phyloP scores from a whole-genome alignment of 2,888 invertebrate genomes.

The Clusia tigrina region DNA sequence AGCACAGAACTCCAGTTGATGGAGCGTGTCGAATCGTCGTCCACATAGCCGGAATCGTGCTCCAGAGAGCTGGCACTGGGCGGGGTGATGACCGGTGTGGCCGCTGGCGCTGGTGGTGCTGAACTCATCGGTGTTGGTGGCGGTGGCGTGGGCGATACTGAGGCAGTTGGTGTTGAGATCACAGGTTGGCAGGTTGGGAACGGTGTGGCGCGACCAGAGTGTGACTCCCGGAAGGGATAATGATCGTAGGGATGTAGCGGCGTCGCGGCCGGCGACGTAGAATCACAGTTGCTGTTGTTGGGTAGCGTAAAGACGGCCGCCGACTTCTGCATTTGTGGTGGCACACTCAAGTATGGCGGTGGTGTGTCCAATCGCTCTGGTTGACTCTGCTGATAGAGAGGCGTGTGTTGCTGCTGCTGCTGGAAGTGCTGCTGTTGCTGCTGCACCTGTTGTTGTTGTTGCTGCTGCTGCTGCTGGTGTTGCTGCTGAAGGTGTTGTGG shows the following conservation, averaged over 20 bases:
- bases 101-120: conserved; percentile 26
- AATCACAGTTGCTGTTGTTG: conserved; percentile 47
- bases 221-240: conserved; percentile 62
- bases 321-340: conserved; percentile 35
- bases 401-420: conserved; percentile 38
- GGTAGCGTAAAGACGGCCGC: conserved; percentile 19
- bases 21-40: conserved; percentile 77
- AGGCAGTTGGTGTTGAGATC: conserved; percentile 32
- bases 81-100: conserved; percentile 18
- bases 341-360: conserved; percentile 34
- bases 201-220: conserved; percentile 75
- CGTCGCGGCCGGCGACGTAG: conserved; percentile 34
- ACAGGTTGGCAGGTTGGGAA: conserved; percentile 66
- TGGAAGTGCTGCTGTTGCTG: conserved; percentile 42
- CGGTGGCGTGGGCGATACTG: background rate
- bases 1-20: conserved; percentile 94
- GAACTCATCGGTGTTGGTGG: conserved; percentile 19
- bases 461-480: conserved; percentile 46
- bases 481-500: conserved; percentile 43
- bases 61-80: background rate
- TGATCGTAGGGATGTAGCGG: conserved; percentile 63
- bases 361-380: conserved; percentile 50
- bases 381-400: conserved; percentile 45
- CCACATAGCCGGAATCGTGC: conserved; percentile 77
- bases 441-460: conserved; percentile 39